These are phyloP conservation scores for Agrochola lychnidis DNA, from an alignment of 2,888 invertebrate species.

Conservation along the genomic window DNA sequence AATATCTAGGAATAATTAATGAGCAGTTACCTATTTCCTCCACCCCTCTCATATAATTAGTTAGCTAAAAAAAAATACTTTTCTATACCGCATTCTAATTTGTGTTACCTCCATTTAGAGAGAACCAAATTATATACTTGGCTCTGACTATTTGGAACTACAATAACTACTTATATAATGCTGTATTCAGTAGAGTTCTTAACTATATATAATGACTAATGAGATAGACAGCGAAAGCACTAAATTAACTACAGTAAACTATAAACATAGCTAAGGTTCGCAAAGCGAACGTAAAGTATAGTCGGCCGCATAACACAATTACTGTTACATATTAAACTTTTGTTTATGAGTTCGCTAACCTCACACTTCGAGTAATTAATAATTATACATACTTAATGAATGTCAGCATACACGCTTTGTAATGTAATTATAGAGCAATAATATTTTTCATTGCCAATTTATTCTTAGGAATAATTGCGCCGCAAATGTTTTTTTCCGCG, in stretches of 20 bases:
- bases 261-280: slow-evolving; percentile 34
- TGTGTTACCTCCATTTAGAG: background rate
- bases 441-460: slow-evolving; percentile 62
- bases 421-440: slow-evolving; percentile 62
- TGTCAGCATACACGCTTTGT: slow-evolving; percentile 61
- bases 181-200: background rate
- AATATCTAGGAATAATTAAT: slow-evolving; percentile 30
- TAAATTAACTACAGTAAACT: slow-evolving; percentile 36
- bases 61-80: background rate
- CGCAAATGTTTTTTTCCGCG: slow-evolving; percentile 29
- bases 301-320: slow-evolving; percentile 38
- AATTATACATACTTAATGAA: slow-evolving; percentile 61
- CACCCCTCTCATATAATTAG: slow-evolving; percentile 9
- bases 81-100: background rate
- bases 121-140: background rate
- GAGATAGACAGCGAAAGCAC: slow-evolving; percentile 20
- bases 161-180: background rate
- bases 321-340: slow-evolving; percentile 50
- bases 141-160: no score
- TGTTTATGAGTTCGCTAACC: slow-evolving; percentile 63
- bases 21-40: background rate
- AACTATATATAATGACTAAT: slow-evolving; percentile 18
- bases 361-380: slow-evolving; percentile 56
- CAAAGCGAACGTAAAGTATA: slow-evolving; percentile 37
- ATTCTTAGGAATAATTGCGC: slow-evolving; percentile 37